Base-by-base conservation (phyloP, 2,113 vertebrate species). In the Okapia johnstoni region DNA sequence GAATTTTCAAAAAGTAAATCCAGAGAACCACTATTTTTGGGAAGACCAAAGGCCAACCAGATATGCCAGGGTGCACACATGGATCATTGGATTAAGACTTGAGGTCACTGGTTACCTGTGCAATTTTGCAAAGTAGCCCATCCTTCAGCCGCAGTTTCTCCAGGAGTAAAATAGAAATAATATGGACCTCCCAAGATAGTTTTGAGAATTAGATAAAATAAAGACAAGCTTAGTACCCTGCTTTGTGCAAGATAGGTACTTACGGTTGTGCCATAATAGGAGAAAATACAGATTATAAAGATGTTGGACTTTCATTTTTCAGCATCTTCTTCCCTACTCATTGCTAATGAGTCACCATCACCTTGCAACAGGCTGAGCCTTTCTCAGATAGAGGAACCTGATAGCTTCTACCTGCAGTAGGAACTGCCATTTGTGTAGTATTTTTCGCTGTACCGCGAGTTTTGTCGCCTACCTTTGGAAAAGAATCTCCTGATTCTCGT, bases 371-470 rank as follows among this genome's bases (percentile, higher is more conserved):
- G 25, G 43, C 5, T 33, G 60, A 76, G 28, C 25, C 48, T 26
- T 63, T 76, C 46, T 61, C 58, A 40, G 54, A 33, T 2, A 70
- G 23, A 21, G n/a, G 46, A 15, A 4, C 11, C 30, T 0, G 15
- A 28, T 2, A 14, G 28, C 16, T 80, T 36, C 36, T 7, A 61
- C 52, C 25, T 23, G 28, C 8, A 40, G 17, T 9, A 21, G 25
- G n/a, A 86, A 48, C 10, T 23, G 2, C 55, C 40, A 0, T 30
- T n/a, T 1, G 0, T 1, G 2, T 15, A 48, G 10, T 13, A 40
- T 19, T 77, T 77, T 84, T 76, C 73, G 4, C 54, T 9, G 13
- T 61, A 16, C 33, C 7, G 0, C 5, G 28, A 52, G 25, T 58
- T 3, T 73, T 30, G 17, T 28, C 3, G 54, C 15, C 8, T 80